phyloP scores from a whole-genome alignment of 2,797 vertebrate genomes.

The Sparus aurata region DNA sequence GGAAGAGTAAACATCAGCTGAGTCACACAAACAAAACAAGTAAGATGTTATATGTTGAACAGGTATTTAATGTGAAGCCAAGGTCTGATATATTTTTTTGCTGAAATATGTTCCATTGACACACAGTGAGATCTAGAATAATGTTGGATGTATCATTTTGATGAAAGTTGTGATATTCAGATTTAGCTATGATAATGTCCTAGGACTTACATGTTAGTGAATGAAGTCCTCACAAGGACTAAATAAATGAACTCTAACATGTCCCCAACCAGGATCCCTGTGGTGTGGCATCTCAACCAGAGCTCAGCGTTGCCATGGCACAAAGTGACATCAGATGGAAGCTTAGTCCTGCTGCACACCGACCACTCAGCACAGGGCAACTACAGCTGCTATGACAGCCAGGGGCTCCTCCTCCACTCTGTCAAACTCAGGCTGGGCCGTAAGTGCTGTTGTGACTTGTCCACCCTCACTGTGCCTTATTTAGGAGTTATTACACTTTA shows the following conservation, averaged over 20 bases:
- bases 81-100: background rate
- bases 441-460: conserved; percentile 74
- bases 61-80: background rate
- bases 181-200: background rate
- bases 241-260: conserved; percentile 5
- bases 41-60: background rate
- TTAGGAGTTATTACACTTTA: conserved; percentile 17
- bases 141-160: background rate
- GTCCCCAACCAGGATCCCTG: conserved; percentile 71
- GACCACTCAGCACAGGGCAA: conserved; percentile 81
- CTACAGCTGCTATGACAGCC: conserved; percentile 86
- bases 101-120: background rate
- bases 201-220: too few species aligned
- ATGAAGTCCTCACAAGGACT: too few species aligned
- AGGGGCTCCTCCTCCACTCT: conserved; percentile 76
- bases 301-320: conserved; percentile 72
- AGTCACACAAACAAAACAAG: background rate
- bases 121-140: background rate
- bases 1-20: background rate
- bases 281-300: conserved; percentile 83
- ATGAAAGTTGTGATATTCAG: background rate
- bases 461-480: conserved; percentile 2
- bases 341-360: conserved; percentile 75
- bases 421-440: conserved; percentile 82
- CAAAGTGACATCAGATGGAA: conserved; percentile 72